phyloP scores from a whole-genome alignment of 2,113 vertebrate species.

The Syngnathus scovelli region DNA sequence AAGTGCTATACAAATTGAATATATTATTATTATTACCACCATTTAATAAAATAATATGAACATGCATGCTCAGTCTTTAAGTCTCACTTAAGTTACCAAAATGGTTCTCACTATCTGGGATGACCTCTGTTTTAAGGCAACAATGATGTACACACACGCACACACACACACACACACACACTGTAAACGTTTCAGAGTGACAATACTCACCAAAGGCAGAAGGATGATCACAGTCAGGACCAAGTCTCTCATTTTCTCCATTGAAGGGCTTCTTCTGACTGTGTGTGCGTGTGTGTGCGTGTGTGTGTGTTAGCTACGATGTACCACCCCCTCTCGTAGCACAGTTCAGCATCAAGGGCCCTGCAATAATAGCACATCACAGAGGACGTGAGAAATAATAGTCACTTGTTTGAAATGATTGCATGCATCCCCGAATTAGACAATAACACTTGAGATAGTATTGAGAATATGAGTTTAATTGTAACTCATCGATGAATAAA shows the following conservation, averaged over 20 bases:
- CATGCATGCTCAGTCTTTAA: background rate
- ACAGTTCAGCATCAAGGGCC: slow-evolving; percentile 44
- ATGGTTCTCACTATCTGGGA: background rate
- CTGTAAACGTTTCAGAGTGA: slow-evolving; percentile 7
- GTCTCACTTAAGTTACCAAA: background rate
- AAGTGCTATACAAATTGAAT: too few species aligned
- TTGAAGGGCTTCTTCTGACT: slow-evolving; percentile 18
- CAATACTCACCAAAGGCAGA: slow-evolving; percentile 63
- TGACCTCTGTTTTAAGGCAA: background rate
- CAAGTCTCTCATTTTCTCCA: slow-evolving; percentile 56
- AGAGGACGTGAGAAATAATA: background rate
- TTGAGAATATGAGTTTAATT: background rate
- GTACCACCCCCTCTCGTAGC: slow-evolving; percentile 32
- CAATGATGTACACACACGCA: background rate
- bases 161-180: slow-evolving; percentile 7
- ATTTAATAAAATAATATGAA: too few species aligned
- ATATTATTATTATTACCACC: too few species aligned
- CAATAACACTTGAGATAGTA: background rate
- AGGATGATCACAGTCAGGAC: slow-evolving; percentile 61
- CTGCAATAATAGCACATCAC: slow-evolving; percentile 48
- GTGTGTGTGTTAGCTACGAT: slow-evolving; percentile 36
- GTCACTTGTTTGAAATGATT: background rate
- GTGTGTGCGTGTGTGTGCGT: background rate
- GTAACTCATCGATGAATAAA: background rate
- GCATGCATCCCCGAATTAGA: background rate